Evolutionary conservation across 2,113 vertebrate species (phyloP).

Genomic region (Zootoca vivipara): DNA sequence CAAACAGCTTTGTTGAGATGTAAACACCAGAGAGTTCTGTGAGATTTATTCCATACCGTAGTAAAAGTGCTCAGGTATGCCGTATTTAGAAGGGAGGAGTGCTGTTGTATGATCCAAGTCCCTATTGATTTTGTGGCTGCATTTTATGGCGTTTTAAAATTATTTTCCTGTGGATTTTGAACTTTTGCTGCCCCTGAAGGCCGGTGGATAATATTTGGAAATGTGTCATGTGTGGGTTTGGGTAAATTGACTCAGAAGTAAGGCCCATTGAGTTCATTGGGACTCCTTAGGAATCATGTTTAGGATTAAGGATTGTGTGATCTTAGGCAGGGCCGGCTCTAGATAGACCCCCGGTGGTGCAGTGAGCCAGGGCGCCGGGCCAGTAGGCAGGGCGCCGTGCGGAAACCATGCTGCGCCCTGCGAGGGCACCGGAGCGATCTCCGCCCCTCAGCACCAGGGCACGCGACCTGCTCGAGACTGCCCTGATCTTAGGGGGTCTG

Average conservation of each 20-base stretch:
- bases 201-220: not conserved
- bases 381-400: too few relatives aligned
- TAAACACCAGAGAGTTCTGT: not conserved
- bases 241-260: not conserved
- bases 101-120: not conserved
- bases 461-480: too few relatives aligned
- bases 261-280: not conserved
- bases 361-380: too few relatives aligned
- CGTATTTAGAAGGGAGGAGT: not conserved
- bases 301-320: not conserved
- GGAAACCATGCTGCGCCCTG: too few relatives aligned
- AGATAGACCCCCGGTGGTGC: too few relatives aligned
- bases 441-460: too few relatives aligned
- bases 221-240: too few relatives aligned
- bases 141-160: not conserved
- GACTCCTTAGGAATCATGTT: not conserved
- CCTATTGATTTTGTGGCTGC: not conserved
- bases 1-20: not conserved
- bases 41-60: not conserved
- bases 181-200: not conserved
- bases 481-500: not conserved
- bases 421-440: too few relatives aligned
- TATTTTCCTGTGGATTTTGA: not conserved
- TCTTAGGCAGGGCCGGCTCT: too few relatives aligned
- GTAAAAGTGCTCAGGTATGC: not conserved